phyloP scores from a whole-genome alignment of 2,888 invertebrate genomes.

The Diarsia brunnea region DNA sequence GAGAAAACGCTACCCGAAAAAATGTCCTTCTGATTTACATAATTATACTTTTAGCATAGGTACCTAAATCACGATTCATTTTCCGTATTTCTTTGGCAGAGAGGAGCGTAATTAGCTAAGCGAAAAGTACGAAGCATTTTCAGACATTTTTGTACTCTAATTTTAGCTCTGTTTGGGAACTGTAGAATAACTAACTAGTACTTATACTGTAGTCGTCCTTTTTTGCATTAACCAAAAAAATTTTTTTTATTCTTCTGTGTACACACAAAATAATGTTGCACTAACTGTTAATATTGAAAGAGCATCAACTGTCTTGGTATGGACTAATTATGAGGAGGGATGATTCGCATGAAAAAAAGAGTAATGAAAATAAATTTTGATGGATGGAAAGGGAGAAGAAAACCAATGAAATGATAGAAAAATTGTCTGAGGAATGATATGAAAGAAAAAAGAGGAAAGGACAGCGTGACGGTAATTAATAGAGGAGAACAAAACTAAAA shows the following conservation, averaged over 20 bases:
- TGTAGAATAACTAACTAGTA: background rate
- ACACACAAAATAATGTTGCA: background rate
- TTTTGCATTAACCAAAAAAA: background rate
- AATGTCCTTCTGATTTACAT: slow-evolving; percentile 41
- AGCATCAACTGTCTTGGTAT: too few species aligned
- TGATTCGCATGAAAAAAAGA: too few species aligned
- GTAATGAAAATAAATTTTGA: too few species aligned
- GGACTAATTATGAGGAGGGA: too few species aligned
- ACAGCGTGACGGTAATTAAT: too few species aligned
- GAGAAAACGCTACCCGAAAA: slow-evolving; percentile 33
- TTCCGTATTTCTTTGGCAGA: slow-evolving; percentile 15
- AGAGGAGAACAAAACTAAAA: too few species aligned
- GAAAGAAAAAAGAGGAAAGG: too few species aligned
- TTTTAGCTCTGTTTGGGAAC: background rate
- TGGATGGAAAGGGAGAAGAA: too few species aligned
- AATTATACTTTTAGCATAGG: slow-evolving; percentile 42
- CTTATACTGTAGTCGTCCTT: background rate
- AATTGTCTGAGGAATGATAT: too few species aligned
- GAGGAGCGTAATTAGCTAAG: slow-evolving; percentile 27
- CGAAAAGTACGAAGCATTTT: slow-evolving; percentile 15
- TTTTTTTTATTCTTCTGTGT: too few species aligned
- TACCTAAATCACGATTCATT: slow-evolving; percentile 41
- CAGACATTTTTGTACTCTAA: background rate
- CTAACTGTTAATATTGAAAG: too few species aligned
- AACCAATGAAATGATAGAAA: too few species aligned